phyloP scores from a whole-genome alignment of 2,113 vertebrate species.

The Smithornis capensis region DNA sequence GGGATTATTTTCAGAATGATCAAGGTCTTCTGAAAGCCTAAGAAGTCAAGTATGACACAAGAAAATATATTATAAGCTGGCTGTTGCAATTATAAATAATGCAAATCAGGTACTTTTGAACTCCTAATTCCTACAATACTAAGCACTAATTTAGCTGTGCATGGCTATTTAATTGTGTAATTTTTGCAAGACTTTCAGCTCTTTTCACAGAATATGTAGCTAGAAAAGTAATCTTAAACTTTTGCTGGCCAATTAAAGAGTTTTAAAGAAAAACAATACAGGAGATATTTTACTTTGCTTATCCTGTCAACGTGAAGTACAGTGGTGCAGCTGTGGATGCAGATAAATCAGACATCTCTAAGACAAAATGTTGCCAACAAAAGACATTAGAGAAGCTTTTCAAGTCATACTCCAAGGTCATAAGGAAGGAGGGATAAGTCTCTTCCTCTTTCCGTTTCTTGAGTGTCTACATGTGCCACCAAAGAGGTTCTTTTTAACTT shows the following conservation, averaged over 20 bases:
- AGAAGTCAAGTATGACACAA: constrained; percentile 23
- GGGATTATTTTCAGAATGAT: constrained; percentile 38
- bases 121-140: neutral
- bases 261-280: neutral
- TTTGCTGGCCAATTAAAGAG: neutral
- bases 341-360: neutral
- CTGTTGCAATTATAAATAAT: neutral
- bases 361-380: neutral
- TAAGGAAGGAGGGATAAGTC: neutral
- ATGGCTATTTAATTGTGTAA: neutral
- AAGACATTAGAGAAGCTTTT: neutral
- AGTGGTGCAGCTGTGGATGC: neutral
- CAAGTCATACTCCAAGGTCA: constrained; percentile 12
- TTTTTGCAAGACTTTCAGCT: neutral
- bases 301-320: neutral
- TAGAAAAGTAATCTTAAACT: neutral
- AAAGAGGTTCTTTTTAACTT: constrained; percentile 1
- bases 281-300: neutral
- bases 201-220: neutral
- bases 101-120: constrained; percentile 25
- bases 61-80: neutral
- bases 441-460: neutral
- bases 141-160: neutral
- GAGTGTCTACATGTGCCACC: neutral
- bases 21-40: constrained; percentile 1